Base-by-base conservation (phyloP, 2,113 vertebrate genomes). In the Axis porcinus region DNA sequence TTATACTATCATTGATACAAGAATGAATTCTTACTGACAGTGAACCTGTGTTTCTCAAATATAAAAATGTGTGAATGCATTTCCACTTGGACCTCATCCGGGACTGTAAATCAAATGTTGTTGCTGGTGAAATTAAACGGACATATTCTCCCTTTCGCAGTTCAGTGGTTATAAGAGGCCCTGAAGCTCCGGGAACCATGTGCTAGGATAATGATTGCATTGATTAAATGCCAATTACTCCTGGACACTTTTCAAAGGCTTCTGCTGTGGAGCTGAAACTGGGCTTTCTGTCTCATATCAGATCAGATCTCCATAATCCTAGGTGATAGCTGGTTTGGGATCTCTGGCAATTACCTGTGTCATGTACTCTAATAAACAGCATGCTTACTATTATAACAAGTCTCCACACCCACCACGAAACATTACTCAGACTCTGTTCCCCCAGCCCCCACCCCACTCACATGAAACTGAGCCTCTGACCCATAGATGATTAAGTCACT, bases 221-320 rank as follows among this genome's bases (percentile, higher is more conserved):
- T 87, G 97, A 97, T 97, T 93, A 92, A 91, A 91, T 85, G 93
- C 95, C 94, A 97, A 64, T 97, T 93, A 95, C 64, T 91, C 60
- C 64, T 62, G 89, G 96, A 94, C 52, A 89, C 17, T 76, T 95
- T 92, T 95, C 83, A 86, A 94, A 97, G 83, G 84, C 67, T 36
- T 90, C 82, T 88, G 89, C 50, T 54, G 21, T 84, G 85, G 36
- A 89, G 47, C n/a, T 85, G 64, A 92, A 92, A 67, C 93, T 88
- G 85, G 74, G 89, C 70, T 89, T 54, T 97, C 74, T 91, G 82
- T 94, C 90, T 94, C 89, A n/a, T 52, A 60, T 92, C 93, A 96
- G 94, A 85, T 92, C 76, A 93, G 86, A 89, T 95, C 91, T 96
- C 58, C 45, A 45, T 91, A 79, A 91, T 94, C 89, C n/a, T 52